Evolutionary conservation across 2,113 vertebrate species (phyloP).

Genomic region (Cygnus buccinator): DNA sequence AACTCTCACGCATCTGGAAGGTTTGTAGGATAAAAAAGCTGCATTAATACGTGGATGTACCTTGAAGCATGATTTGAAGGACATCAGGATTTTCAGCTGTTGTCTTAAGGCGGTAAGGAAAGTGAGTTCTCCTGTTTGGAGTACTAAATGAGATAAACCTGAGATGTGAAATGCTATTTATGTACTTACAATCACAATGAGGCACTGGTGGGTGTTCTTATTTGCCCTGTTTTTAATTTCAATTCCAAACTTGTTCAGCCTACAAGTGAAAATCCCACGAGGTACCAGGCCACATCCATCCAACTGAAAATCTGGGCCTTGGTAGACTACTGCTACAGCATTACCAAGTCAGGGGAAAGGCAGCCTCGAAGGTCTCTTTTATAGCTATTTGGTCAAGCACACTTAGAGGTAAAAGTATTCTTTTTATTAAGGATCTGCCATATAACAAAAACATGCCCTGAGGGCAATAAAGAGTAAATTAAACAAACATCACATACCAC

Average conservation of each 20-base stretch:
- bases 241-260: slow-evolving; percentile 48
- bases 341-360: background rate
- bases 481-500: background rate
- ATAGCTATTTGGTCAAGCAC: background rate
- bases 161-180: slow-evolving; percentile 21
- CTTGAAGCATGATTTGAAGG: slow-evolving; percentile 6
- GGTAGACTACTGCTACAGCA: background rate
- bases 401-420: background rate
- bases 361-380: background rate
- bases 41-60: background rate
- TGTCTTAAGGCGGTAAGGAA: background rate
- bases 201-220: slow-evolving; percentile 35
- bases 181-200: slow-evolving; percentile 6
- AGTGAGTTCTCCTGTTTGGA: background rate
- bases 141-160: background rate
- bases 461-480: background rate
- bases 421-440: background rate
- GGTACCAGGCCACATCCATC: background rate
- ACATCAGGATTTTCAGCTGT: background rate
- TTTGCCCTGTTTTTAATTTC: slow-evolving; percentile 48
- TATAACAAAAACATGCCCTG: background rate
- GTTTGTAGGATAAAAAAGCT: slow-evolving; percentile 6
- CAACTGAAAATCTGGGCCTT: slow-evolving; percentile 13
- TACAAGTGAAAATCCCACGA: background rate
- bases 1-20: slow-evolving; percentile 23